Evolutionary conservation across 2,797 vertebrate genomes (phyloP).

Genomic region (Hyperoplus lanceolatus): DNA sequence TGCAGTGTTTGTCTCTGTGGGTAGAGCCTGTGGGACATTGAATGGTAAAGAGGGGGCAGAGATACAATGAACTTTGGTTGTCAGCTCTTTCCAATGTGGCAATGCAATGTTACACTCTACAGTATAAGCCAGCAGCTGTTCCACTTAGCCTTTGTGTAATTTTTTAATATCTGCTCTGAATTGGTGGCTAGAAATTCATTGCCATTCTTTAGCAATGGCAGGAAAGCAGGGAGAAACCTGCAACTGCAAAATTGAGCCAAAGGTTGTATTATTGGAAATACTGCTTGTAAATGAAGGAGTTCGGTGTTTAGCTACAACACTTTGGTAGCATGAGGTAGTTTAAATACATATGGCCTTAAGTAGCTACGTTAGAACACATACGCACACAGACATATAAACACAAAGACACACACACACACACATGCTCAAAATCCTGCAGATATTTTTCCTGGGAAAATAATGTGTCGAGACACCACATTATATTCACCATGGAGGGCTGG

Average conservation of each 20-base stretch:
- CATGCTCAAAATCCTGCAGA: no score
- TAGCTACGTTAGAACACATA: no score
- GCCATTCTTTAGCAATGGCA: neutral
- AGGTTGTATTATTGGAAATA: no score
- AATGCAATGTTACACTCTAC: slow-evolving; percentile 19
- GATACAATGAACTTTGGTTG: slow-evolving; percentile 29
- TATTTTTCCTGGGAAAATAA: no score
- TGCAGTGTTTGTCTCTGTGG: slow-evolving; percentile 21
- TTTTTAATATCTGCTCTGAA: slow-evolving; percentile 32
- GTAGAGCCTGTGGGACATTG: slow-evolving; percentile 10
- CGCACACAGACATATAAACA: no score
- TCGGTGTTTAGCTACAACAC: no score
- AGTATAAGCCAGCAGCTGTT: slow-evolving; percentile 18
- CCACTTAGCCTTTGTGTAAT: slow-evolving; percentile 12
- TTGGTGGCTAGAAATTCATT: neutral
- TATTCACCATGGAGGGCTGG: no score
- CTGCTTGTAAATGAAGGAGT: no score
- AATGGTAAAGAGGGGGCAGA: slow-evolving; percentile 3
- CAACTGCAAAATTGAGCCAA: neutral
- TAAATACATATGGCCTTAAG: no score
- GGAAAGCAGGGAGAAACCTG: neutral
- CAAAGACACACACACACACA: no score
- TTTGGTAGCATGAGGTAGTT: no score
- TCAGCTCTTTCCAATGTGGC: slow-evolving; percentile 34
- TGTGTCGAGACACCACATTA: no score